Base-by-base conservation (phyloP, 2,797 vertebrate species). In the Hapalemur alaotrensis region DNA sequence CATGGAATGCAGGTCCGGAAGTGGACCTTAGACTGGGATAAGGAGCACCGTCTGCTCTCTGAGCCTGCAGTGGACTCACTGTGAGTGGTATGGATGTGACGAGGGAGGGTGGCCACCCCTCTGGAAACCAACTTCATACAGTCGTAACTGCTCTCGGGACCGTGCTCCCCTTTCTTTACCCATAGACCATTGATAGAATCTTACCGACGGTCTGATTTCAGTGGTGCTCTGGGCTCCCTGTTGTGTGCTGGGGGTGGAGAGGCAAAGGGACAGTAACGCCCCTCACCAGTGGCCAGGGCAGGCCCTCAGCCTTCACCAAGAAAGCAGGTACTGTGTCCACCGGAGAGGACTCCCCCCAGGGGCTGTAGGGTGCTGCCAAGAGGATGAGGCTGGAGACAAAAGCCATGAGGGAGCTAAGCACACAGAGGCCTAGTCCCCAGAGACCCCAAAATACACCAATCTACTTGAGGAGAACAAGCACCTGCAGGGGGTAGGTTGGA, bases 271-370 rank as follows among this genome's bases (percentile, higher is more conserved):
- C 15, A 28, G 38, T 10, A 48, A 70, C 10, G 5, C 23, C 67
- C 52, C 43, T 78, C 52, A 28, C 2, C 4, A 3, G 2, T 25
- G 63, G 12, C 22, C 41, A 57, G 25, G 54, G 10, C 30, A 10
- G 9, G 20, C 8, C 15, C 28, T 41, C 32, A 59, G 6, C 4
- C 41, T 78, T 23, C 25, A 48, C 14, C 92, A 87, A 81, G 75
- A 38, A 0, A 54, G 5, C 0, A 0, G 8, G 1, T 18, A 4
- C 4, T 57, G 6, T n/a, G 20, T 35, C 59, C 67, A 85, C 20
- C 12, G 50, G 4, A 48, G 20, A 35, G n/a, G 9, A 50, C 5
- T 10, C 10, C 0, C 54, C 5, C 10, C 5, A 10, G 73, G 25
- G n/a, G 15, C 2, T 59, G 13, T 61, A 7, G 5, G 32, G 1